A percentile compares a stretch with the other conserved stretches of the same genome.
Evolutionary conservation across 2,888 invertebrate species (phyloP).

Genomic region (Troglohyphantes excavatus): DNA sequence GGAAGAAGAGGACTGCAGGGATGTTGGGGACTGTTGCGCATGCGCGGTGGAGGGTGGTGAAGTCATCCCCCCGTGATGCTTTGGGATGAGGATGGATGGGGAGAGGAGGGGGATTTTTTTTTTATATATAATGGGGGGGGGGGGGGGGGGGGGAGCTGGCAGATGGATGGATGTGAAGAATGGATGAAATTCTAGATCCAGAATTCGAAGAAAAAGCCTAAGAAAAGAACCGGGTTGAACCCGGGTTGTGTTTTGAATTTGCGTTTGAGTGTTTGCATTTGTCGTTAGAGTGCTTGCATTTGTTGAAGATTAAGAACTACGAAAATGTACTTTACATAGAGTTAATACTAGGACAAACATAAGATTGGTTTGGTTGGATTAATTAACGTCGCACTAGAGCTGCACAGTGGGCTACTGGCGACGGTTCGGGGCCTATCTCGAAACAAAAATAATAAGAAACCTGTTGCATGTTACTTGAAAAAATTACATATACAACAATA

Average conservation of each 20-base stretch:
- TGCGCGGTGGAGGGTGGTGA: conserved; percentile 46
- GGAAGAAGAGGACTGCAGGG: conserved; percentile 18
- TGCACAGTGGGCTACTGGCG: too few species aligned
- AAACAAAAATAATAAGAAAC: too few species aligned
- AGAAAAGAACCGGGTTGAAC: neutral
- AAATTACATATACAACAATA: too few species aligned
- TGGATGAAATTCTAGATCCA: neutral
- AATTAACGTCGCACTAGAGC: too few species aligned
- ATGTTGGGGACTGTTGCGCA: conserved; percentile 53
- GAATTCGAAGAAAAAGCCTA: neutral
- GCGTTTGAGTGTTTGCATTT: neutral
- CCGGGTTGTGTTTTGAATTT: neutral
- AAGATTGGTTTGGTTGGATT: too few species aligned
- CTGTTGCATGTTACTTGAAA: too few species aligned
- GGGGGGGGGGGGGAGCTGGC: neutral
- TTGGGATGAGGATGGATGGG: conserved; percentile 45
- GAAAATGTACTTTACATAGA: too few species aligned
- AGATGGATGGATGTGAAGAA: neutral
- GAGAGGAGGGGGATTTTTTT: neutral
- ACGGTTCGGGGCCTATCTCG: too few species aligned
- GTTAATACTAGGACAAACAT: too few species aligned
- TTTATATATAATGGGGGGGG: neutral
- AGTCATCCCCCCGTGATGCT: conserved; percentile 69
- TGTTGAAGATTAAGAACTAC: too few species aligned
- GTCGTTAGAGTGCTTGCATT: too few species aligned